Base-by-base conservation (phyloP, 2,797 vertebrate species). In the Syngnathus rostellatus region DNA sequence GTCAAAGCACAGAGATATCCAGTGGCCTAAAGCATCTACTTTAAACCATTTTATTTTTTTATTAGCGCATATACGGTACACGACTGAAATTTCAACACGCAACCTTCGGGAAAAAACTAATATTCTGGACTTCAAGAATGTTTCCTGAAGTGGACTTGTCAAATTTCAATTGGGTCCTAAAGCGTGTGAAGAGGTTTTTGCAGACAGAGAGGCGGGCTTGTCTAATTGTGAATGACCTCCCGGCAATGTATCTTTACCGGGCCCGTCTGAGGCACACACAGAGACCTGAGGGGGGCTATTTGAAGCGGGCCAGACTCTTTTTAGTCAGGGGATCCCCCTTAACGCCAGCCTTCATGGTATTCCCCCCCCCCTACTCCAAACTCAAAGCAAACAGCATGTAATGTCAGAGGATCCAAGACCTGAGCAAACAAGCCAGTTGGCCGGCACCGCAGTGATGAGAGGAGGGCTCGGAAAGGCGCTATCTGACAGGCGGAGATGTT, bases 401-500 rank as follows among this genome's bases (percentile, higher is more conserved):
- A 67, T 75, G 74, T 75, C 76, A 81, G 77, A 72, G 69, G 73
- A 77, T 72, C 73, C 68, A 23, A 43, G 50, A 69, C 60, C 63
- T 43, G 69, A 71, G 70, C 74, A 82, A 85, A 81, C 77, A 79
- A 77, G 74, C 75, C 17, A 58, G 67, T 68, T 69, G 77, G 77
- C 80, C 72, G 64, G 70, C 66, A 16, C 68, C 60, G 73, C 67
- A 75, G 84, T 50, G 77, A 79, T 73, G 82, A 84, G 74, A 80
- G 80, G 77, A 74, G 40, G 63, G 69, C 43, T 82, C 78, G 37
- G 25, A 74, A 74, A 62, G 71, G 75, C 81, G 79, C 80, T 84
- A 83, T 76, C 79, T 76, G 81, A 78, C 83, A 82, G 80, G 70
- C 67, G 4, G 73, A 71, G 81, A 77, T 85, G 82, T 85, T 85